Evolutionary conservation across 2,797 vertebrate genomes (phyloP).

Genomic region (Yasuhikotakia modesta): DNA sequence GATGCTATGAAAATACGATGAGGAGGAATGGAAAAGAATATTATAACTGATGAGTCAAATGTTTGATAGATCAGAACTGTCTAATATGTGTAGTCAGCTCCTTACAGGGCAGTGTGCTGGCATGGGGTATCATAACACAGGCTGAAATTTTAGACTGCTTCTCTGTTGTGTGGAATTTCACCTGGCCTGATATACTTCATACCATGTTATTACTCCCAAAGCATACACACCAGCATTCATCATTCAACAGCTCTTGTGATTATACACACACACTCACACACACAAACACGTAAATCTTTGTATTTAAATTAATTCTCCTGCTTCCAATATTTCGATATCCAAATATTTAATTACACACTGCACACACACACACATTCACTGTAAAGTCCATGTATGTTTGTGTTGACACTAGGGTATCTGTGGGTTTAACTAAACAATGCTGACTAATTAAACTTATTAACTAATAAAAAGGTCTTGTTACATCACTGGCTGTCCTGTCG

Average conservation of each 20-base stretch:
- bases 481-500: conserved; percentile 66
- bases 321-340: conserved; percentile 61
- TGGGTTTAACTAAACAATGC: conserved; percentile 85
- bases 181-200: conserved; percentile 46
- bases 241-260: conserved; percentile 45
- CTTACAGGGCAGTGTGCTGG: conserved; percentile 54
- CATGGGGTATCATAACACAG: conserved; percentile 60
- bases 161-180: conserved; percentile 51
- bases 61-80: conserved; percentile 80
- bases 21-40: conserved; percentile 65
- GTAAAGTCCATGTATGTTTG: conserved; percentile 83
- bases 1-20: conserved; percentile 78
- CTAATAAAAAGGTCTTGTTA: conserved; percentile 81
- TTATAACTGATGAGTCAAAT: conserved; percentile 69
- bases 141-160: conserved; percentile 40
- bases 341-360: conserved; percentile 61
- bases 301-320: conserved; percentile 55
- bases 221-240: conserved; percentile 57
- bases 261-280: conserved; percentile 34
- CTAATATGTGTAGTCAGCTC: conserved; percentile 72
- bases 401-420: conserved; percentile 82
- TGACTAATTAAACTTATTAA: conserved; percentile 79
- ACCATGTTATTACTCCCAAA: conserved; percentile 45
- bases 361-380: conserved; percentile 66
- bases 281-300: conserved; percentile 41